These are phyloP conservation scores for Melipona quadrifasciata DNA, from an alignment of 1,140 invertebrate species.

Conservation along the genomic window DNA sequence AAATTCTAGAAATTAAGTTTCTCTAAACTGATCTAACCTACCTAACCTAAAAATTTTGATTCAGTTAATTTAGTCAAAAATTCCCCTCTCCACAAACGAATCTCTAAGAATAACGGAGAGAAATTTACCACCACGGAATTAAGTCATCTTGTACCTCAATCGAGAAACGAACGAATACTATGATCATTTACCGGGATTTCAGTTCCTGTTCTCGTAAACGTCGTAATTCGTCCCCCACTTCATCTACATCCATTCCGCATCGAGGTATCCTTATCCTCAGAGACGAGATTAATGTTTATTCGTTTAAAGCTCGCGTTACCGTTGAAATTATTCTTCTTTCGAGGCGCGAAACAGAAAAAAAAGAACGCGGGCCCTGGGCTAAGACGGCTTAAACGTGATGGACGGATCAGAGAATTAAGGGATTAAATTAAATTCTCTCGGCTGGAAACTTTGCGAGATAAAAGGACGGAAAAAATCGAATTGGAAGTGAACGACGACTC, in stretches of 20 bases:
- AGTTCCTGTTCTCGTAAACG: neutral
- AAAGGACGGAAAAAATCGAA: conserved; percentile 16
- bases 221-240: neutral
- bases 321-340: conserved; percentile 33
- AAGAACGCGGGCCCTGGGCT: neutral
- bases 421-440: conserved; percentile 34
- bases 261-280: neutral
- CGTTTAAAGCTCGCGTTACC: conserved; percentile 28
- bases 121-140: too few relatives aligned
- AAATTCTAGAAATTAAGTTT: too few relatives aligned
- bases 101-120: too few relatives aligned
- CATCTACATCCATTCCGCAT: too few relatives aligned
- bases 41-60: too few relatives aligned
- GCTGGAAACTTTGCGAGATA: conserved; percentile 27
- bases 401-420: conserved; percentile 36
- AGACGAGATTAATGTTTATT: conserved; percentile 28
- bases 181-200: neutral
- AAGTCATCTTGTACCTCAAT: too few relatives aligned
- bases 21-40: too few relatives aligned
- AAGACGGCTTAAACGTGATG: conserved; percentile 32
- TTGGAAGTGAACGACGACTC: neutral
- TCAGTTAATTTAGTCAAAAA: too few relatives aligned
- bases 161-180: too few relatives aligned
- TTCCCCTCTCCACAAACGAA: too few relatives aligned
- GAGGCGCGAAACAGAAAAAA: neutral